Evolutionary conservation across 2,797 vertebrate species (phyloP), one percentile per base, ranked within the genome.

Genomic region (Anabacerthia variegaticeps): DNA sequence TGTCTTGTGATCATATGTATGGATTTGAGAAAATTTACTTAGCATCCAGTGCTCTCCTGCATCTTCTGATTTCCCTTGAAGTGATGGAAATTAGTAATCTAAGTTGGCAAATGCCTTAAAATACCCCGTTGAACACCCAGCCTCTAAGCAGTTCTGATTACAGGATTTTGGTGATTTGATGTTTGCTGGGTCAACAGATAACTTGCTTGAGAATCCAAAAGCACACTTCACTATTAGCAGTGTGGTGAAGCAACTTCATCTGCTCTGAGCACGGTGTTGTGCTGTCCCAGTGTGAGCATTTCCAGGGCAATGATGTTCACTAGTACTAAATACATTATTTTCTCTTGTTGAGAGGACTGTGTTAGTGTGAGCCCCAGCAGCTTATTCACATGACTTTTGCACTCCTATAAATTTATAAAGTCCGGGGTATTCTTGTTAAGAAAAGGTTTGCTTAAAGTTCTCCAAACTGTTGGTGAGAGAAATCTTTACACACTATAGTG

Each of bases 261-360:
- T 41, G 32, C 14, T 5, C 34, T 39, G 61, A 41, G 1, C 18
- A 10, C 9, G 18, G 26, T 12, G 13, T 11, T 16, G 32, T 23
- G 2, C 22, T 46, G 19, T 52, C 11, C 14, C 30, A 24, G 52
- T 24, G 56, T 9, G 28, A 34, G 6, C 2, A 36, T 34, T 87
- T 62, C 32, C 61, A 79, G 34, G 1, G 1, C 41, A 12, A 0
- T 63, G 26, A 18, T 16, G 19, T 36, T 48, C 10, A 10, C 24
- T 14, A 28, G 23, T 30, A 39, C 12, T 7, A 49, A 79, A 74
- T 28, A 10, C 1, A 3, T 28, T 36, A 2, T 22, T 73, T 43
- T 19, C 13, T 24, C 1, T 54, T 32, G 30, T 32, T 4, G 18
- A 32, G 51, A 54, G 28, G 51, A 52, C 51, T 30, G 1, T 66